These are phyloP conservation scores for Crypturellus undulatus DNA, from an alignment of 2,113 vertebrate genomes.

Conservation along the genomic window DNA sequence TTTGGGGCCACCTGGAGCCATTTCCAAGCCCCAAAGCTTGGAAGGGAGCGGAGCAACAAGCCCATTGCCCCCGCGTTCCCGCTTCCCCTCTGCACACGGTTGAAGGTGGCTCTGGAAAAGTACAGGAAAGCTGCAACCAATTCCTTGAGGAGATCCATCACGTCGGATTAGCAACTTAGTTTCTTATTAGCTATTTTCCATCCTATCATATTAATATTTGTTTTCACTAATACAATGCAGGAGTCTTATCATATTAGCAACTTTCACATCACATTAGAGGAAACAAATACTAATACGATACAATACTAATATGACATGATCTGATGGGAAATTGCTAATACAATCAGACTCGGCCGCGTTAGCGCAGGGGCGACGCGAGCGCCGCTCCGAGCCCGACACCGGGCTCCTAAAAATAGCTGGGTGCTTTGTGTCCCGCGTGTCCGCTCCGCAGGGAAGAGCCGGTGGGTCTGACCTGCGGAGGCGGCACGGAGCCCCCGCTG, in stretches of 20 bases:
- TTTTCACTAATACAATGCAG: constrained; percentile 78
- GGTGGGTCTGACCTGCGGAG: too few species aligned
- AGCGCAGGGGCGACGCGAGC: not conserved
- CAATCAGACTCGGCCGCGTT: constrained; percentile 54
- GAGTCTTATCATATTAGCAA: constrained; percentile 80
- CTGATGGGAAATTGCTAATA: constrained; percentile 76
- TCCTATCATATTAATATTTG: constrained; percentile 81
- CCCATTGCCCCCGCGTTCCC: not conserved
- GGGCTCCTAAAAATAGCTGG: not conserved
- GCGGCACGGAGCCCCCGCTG: not conserved
- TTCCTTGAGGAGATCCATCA: constrained; percentile 72
- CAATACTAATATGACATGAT: constrained; percentile 70
- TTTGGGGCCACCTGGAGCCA: too few species aligned
- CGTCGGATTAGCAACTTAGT: constrained; percentile 74
- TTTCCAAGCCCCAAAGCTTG: constrained; percentile 51
- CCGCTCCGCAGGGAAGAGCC: too few species aligned
- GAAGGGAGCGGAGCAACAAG: constrained; percentile 49
- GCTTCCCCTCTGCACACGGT: accelerated
- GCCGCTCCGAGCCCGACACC: constrained; percentile 3
- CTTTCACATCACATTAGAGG: constrained; percentile 82
- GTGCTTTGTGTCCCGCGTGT: accelerated
- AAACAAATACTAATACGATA: constrained; percentile 72
- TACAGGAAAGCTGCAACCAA: constrained; percentile 40
- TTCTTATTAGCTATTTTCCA: constrained; percentile 79
- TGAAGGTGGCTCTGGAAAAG: constrained; percentile 72